Conservation (phyloP, 2,113 vertebrate species). For the Tretioscincus oriximinensis region DNA sequence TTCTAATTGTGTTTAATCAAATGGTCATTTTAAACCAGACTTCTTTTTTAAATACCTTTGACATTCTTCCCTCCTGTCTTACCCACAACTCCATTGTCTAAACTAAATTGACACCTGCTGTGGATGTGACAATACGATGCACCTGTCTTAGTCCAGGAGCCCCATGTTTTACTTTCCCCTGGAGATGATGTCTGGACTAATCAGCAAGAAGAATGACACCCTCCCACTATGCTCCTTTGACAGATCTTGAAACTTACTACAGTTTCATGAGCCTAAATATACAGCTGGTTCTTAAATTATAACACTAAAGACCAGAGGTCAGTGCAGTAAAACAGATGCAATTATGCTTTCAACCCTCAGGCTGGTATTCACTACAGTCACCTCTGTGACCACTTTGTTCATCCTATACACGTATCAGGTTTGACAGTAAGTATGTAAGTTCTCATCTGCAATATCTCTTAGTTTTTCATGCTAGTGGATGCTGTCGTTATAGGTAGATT, state of each 20-base stretch:
- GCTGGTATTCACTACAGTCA: slow-evolving; percentile 42
- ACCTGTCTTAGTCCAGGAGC: slow-evolving; percentile 43
- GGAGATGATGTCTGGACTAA: slow-evolving; percentile 41
- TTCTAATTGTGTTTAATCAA: not conserved
- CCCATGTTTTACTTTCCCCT: slow-evolving; percentile 23
- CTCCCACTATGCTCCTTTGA: not conserved
- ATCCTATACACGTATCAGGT: slow-evolving; percentile 22
- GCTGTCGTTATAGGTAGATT: not conserved
- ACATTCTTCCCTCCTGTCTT: not conserved
- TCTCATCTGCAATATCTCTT: not conserved
- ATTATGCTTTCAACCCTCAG: slow-evolving; percentile 40
- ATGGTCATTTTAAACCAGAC: slow-evolving; percentile 1
- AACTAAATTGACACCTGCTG: slow-evolving; percentile 10
- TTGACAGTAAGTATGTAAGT: slow-evolving; percentile 29
- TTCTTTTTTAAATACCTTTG: not conserved
- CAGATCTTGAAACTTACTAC: slow-evolving; percentile 2
- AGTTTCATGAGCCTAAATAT: slow-evolving; percentile 37
- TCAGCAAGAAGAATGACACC: slow-evolving; percentile 34
- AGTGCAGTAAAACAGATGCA: slow-evolving; percentile 60
- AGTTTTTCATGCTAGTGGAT: slow-evolving; percentile 1
- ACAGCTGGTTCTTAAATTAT: slow-evolving; percentile 65
- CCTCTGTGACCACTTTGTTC: slow-evolving; percentile 30
- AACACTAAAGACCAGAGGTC: slow-evolving; percentile 53
- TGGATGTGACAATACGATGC: slow-evolving; percentile 40
- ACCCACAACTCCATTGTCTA: slow-evolving; percentile 29